phyloP scores from a whole-genome alignment of 92 coral and sea anemone genomes.

The Hydrozoanthus gracilis region DNA sequence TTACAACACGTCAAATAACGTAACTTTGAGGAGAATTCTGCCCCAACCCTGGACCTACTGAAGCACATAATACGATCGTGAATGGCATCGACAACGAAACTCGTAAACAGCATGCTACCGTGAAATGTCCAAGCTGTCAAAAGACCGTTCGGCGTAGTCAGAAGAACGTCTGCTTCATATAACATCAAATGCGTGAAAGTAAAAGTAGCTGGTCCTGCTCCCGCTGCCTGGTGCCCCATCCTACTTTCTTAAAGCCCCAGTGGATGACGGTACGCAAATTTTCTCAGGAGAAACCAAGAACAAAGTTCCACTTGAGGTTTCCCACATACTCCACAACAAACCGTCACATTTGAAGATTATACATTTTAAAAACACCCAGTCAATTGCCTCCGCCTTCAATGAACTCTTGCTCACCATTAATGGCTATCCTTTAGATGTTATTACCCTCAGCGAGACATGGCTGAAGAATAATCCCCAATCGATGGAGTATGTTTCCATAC shows the following conservation, averaged over 20 bases:
- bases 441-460: slow-evolving; percentile 43
- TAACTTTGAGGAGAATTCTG: slow-evolving; percentile 25
- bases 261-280: background rate
- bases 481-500: slow-evolving; percentile 2
- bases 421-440: slow-evolving; percentile 24
- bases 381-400: slow-evolving; percentile 38
- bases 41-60: background rate
- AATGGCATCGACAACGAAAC: background rate
- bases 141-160: background rate
- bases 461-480: background rate
- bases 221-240: no score
- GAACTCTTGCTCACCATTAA: slow-evolving; percentile 19
- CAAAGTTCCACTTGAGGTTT: slow-evolving; percentile 5
- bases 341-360: slow-evolving; percentile 47
- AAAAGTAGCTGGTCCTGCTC: no score
- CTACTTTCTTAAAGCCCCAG: no score
- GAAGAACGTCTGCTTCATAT: background rate
- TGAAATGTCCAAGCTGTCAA: background rate
- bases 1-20: slow-evolving; percentile 17
- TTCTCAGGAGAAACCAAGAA: background rate
- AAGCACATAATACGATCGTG: background rate
- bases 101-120: background rate
- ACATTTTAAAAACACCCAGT: no score
- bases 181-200: no score
- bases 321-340: background rate